Percentiles rank a stretch among this genome's conserved stretches.
phyloP scores from a whole-genome alignment of 2,113 vertebrate genomes.

The Bambusicola thoracicus region DNA sequence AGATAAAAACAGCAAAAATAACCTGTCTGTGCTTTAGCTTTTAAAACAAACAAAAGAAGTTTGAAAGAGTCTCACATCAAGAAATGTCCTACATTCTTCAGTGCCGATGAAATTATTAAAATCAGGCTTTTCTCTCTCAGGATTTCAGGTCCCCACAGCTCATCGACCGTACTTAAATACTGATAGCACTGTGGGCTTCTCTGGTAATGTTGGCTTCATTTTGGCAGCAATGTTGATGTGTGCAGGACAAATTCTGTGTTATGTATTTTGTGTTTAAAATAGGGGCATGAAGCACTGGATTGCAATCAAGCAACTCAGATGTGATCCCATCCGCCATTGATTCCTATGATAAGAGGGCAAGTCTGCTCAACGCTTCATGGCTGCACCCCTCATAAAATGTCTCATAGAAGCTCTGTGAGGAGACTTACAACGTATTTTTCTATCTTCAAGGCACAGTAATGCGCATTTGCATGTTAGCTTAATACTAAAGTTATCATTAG shows the following conservation, averaged over 20 bases:
- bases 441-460: neutral
- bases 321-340: neutral
- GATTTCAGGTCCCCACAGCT: neutral
- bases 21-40: neutral
- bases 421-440: neutral
- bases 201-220: neutral
- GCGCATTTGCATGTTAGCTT: neutral
- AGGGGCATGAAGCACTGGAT: neutral
- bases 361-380: neutral
- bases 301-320: neutral
- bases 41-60: neutral
- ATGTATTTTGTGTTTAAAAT: neutral
- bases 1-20: neutral
- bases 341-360: neutral
- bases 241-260: neutral
- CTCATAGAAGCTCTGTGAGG: neutral
- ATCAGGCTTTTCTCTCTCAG: neutral
- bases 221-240: neutral
- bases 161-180: neutral
- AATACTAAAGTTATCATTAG: conserved; percentile 2
- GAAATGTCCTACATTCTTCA: neutral
- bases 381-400: neutral
- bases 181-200: neutral
- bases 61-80: neutral
- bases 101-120: neutral